Base-by-base conservation (phyloP, 1,140 invertebrate species). In the Papilio glaucus region DNA sequence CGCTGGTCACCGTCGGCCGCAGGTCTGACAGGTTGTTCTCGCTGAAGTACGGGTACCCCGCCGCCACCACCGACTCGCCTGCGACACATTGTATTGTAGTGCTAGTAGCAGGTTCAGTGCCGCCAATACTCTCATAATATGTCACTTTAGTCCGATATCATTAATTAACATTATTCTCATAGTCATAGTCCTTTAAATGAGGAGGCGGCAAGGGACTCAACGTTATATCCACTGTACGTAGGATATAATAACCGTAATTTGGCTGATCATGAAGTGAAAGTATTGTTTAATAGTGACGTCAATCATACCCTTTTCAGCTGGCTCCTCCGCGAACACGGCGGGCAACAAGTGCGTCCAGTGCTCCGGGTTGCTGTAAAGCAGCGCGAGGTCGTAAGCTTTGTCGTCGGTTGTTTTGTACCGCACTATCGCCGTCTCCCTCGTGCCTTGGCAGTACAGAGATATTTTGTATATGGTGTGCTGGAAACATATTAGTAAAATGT, bases 41-140 rank as follows among this genome's bases (percentile, higher is more conserved):
- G 71, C 85, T 93, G 78, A 93, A 95, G 83, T 95, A 94, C 24
- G 94, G 94, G 79, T 93, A 95, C 18, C 94, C 94, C 1, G 93
- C 92, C 24, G 93, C 93, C 13, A 95, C 75, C 0, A 95, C 93
- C 3, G 80, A 77, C 76, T 95, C 93, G 3, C 94, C 94, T 95
- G 74, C 4, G 74, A 76, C 15, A 71, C 1, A n/a, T 21, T n/a
- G n/a, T n/a, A n/a, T n/a, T n/a, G n/a, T n/a, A n/a, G n/a, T n/a
- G n/a, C n/a, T n/a, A n/a, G n/a, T n/a, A n/a, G n/a, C n/a, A n/a
- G n/a, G n/a, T n/a, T n/a, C n/a, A n/a, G n/a, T n/a, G n/a, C n/a
- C n/a, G n/a, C n/a, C n/a, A n/a, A n/a, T n/a, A n/a, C n/a, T n/a
- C n/a, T n/a, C n/a, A n/a, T n/a, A n/a, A n/a, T n/a, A n/a, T n/a